These are phyloP conservation scores for Limonius californicus DNA, from an alignment of 1,140 invertebrate species.

Conservation along the genomic window DNA sequence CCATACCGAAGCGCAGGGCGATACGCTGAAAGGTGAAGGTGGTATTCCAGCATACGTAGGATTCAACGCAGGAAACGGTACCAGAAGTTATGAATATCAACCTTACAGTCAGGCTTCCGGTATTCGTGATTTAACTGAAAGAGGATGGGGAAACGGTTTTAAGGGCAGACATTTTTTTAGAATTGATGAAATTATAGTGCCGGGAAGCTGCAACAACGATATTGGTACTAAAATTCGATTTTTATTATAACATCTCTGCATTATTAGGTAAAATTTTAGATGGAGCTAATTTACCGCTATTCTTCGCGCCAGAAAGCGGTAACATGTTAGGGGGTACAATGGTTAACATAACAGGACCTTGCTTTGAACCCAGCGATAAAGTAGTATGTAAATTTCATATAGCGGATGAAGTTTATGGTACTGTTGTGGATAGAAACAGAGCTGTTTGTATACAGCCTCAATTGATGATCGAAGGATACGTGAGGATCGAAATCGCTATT, in stretches of 20 bases:
- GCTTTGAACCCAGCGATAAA: conserved; percentile 68
- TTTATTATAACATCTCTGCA: background rate
- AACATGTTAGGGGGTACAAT: conserved; percentile 94
- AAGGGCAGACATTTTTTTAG: conserved; percentile 90
- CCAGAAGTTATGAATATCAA: conserved; percentile 81
- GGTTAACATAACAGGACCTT: conserved; percentile 93
- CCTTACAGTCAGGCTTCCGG: conserved; percentile 87
- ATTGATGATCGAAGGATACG: conserved; percentile 84
- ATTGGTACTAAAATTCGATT: conserved; percentile 58
- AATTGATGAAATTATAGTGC: conserved; percentile 90
- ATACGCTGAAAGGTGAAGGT: conserved; percentile 80
- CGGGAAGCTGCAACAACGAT: conserved; percentile 88
- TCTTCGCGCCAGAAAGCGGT: conserved; percentile 89
- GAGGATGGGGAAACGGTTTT: conserved; percentile 84
- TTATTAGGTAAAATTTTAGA: conserved; percentile 51
- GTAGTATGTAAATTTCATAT: conserved; percentile 78
- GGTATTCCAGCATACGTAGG: conserved; percentile 87
- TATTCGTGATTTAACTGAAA: conserved; percentile 72
- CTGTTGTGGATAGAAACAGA: conserved; percentile 71
- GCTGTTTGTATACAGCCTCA: conserved; percentile 86
- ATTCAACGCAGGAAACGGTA: conserved; percentile 94
- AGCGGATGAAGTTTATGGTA: conserved; percentile 68
- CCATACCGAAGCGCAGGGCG: conserved; percentile 87
- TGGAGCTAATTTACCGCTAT: conserved; percentile 71
- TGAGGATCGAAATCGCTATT: conserved; percentile 82